phyloP scores from a whole-genome alignment of 2,113 vertebrate genomes.

The Nothobranchius kuhntae region DNA sequence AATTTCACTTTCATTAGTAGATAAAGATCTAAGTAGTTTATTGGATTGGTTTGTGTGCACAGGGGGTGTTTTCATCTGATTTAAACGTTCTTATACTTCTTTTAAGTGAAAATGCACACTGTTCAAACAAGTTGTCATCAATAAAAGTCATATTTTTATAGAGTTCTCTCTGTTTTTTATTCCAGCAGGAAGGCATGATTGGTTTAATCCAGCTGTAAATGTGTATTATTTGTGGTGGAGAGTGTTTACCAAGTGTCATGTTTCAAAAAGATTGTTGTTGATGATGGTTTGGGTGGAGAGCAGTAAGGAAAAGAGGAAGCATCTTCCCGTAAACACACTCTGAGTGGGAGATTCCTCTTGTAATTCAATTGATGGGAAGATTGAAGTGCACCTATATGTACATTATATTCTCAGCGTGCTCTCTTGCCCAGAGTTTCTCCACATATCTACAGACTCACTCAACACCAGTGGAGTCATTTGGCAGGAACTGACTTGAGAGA shows the following conservation, averaged over 20 bases:
- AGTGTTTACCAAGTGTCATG: slow-evolving; percentile 49
- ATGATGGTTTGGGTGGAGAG: slow-evolving; percentile 33
- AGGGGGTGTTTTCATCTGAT: slow-evolving; percentile 23
- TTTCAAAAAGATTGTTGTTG: slow-evolving; percentile 55
- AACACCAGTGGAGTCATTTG: slow-evolving; percentile 26
- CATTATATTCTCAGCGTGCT: slow-evolving; percentile 53
- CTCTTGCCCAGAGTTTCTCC: slow-evolving; percentile 34
- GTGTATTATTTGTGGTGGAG: slow-evolving; percentile 25
- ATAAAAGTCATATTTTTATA: slow-evolving; percentile 63
- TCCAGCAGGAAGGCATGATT: slow-evolving; percentile 18
- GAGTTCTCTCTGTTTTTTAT: slow-evolving; percentile 23
- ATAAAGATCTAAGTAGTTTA: slow-evolving; percentile 30
- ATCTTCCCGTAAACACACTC: slow-evolving; percentile 67
- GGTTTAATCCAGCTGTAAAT: slow-evolving; percentile 34
- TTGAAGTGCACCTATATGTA: slow-evolving; percentile 50
- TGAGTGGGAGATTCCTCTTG: slow-evolving; percentile 61
- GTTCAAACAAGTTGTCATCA: slow-evolving; percentile 37
- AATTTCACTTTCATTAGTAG: slow-evolving; percentile 36
- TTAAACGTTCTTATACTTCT: slow-evolving; percentile 30
- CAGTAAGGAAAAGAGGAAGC: slow-evolving; percentile 33
- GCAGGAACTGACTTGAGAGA: slow-evolving; percentile 16
- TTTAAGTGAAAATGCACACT: slow-evolving; percentile 33
- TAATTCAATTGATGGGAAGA: slow-evolving; percentile 67
- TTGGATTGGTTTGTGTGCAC: slow-evolving; percentile 3
- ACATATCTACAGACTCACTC: slow-evolving; percentile 48